Conservation (phyloP, 2,113 vertebrate species). For the Ariopsis seemanni region DNA sequence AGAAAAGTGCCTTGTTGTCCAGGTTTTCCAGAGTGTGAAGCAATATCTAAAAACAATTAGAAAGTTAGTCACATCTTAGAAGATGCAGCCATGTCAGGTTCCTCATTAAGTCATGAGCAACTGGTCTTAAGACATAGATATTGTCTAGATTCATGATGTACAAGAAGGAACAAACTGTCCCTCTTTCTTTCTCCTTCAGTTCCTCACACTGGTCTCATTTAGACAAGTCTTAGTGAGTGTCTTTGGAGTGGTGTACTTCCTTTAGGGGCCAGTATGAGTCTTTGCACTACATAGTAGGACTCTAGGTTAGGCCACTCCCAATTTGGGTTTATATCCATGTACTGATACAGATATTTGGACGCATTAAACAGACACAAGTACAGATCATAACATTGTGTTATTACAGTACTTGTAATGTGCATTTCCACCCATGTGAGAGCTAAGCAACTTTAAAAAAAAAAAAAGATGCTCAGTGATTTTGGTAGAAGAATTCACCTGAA, state of each 20-base stretch:
- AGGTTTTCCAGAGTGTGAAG: background rate
- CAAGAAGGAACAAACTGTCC: constrained; percentile 17
- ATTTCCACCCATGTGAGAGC: background rate
- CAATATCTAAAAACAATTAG: constrained; percentile 42
- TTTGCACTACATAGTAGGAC: constrained; percentile 7
- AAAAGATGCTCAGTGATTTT: too few relatives aligned
- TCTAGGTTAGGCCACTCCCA: background rate
- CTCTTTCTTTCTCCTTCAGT: background rate
- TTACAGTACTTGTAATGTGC: background rate
- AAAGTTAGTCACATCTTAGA: background rate
- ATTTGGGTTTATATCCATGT: background rate
- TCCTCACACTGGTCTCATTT: background rate
- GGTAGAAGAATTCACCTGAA: background rate
- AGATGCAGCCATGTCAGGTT: constrained; percentile 33
- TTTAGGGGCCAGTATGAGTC: constrained; percentile 30
- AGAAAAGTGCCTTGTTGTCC: background rate
- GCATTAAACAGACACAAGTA: background rate
- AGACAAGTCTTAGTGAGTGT: background rate
- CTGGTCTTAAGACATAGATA: constrained; percentile 17
- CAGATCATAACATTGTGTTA: background rate
- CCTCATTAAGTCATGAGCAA: constrained; percentile 36
- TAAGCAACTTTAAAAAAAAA: too few relatives aligned
- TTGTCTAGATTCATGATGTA: constrained; percentile 14
- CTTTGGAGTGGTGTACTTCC: background rate
- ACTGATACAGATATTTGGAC: background rate